Evolutionary conservation across 92 coral and sea anemone genomes (phyloP).

Genomic region (Palythoa grandis): DNA sequence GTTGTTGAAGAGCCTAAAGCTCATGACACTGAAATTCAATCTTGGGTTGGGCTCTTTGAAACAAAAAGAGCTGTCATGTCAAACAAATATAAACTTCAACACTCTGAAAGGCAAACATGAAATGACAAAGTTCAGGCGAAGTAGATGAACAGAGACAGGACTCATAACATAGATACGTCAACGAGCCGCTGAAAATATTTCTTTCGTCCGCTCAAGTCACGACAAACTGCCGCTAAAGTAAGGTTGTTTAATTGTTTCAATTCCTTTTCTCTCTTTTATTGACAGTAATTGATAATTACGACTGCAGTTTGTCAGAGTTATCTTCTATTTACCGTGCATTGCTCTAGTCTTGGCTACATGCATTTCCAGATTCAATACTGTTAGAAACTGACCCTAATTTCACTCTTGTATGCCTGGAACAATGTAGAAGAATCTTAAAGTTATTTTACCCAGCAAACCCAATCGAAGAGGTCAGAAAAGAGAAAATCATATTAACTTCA

Average conservation of each 20-base stretch:
- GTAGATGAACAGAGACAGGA: neutral
- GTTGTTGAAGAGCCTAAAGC: neutral
- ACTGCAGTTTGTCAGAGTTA: no score
- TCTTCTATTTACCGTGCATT: no score
- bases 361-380: no score
- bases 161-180: neutral
- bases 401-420: neutral
- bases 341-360: no score
- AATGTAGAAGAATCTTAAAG: neutral
- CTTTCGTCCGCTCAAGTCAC: neutral
- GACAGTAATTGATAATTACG: no score
- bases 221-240: neutral
- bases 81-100: conserved; percentile 4
- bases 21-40: conserved; percentile 32
- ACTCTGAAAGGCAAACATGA: conserved; percentile 1
- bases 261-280: no score
- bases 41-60: conserved; percentile 17
- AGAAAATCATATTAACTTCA: neutral
- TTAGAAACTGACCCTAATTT: no score
- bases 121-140: conserved; percentile 5
- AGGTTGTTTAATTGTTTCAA: no score
- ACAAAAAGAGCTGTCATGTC: conserved; percentile 2
- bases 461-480: neutral
- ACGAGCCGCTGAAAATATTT: neutral
- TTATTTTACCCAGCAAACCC: neutral